A percentile compares a stretch with the other conserved stretches of the same genome.
Conservation (phyloP, 2,797 vertebrate genomes). For the Pseudotriccus pelzelni region DNA sequence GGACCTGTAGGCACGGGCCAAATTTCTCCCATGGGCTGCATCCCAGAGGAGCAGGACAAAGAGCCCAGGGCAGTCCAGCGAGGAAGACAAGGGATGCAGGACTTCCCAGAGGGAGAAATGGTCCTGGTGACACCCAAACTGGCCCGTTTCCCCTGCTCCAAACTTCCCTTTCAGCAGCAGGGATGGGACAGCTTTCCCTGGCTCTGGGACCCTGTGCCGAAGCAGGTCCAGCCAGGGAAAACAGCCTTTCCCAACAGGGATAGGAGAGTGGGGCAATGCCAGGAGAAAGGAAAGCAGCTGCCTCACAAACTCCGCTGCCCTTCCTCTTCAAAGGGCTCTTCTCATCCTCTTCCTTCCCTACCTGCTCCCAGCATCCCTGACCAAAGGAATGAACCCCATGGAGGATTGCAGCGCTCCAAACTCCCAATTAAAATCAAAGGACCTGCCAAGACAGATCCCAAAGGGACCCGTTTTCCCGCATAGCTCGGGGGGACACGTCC, state of each 20-base stretch:
- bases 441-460: not conserved
- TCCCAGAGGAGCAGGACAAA: not conserved
- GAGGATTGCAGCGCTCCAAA: not conserved
- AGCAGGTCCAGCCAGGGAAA: not conserved
- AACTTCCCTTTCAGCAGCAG: not conserved
- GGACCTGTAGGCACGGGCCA: rapidly evolving
- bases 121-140: not conserved
- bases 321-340: not conserved
- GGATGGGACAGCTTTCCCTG: not conserved
- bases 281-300: not conserved
- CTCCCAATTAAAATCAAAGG: not conserved
- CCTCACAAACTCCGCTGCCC: rapidly evolving
- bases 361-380: not conserved
- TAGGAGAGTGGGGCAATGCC: rapidly evolving
- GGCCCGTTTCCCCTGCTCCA: not conserved
- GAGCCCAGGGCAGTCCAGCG: not conserved
- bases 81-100: not conserved
- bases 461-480: not conserved
- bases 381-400: rapidly evolving
- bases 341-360: not conserved
- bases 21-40: not conserved
- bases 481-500: not conserved
- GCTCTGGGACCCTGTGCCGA: rapidly evolving
- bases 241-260: not conserved
- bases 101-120: not conserved